These are phyloP conservation scores for Exephanes ischioxanthus DNA, from an alignment of 2,888 invertebrate species.

Conservation along the genomic window DNA sequence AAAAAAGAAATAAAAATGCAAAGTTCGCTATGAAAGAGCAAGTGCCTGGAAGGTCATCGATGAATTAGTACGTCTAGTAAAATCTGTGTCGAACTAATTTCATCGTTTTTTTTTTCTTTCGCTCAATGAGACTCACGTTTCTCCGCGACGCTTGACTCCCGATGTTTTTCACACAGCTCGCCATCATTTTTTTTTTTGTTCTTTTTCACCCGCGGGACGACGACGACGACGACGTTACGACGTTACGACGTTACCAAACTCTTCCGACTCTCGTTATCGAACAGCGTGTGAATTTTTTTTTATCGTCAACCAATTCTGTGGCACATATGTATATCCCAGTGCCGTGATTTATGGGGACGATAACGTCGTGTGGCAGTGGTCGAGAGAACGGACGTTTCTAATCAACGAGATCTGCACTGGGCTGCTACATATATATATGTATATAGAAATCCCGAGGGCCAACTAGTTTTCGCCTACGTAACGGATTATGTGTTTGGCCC, in stretches of 20 bases:
- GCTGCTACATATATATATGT: constrained; percentile 10
- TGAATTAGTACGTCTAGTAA: constrained; percentile 30
- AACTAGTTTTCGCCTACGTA: constrained; percentile 27
- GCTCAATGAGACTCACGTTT: constrained; percentile 84
- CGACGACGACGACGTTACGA: constrained; percentile 37
- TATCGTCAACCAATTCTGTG: neutral
- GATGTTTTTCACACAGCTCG: constrained; percentile 83
- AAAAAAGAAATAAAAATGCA: constrained; percentile 56
- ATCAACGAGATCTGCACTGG: constrained; percentile 41
- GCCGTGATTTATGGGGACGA: constrained; percentile 5
- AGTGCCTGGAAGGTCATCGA: constrained; percentile 78
- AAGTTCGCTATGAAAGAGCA: constrained; percentile 55
- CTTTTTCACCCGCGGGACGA: constrained; percentile 20
- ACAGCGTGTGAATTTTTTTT: constrained; percentile 4
- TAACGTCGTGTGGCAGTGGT: constrained; percentile 6
- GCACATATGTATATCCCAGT: constrained; percentile 6
- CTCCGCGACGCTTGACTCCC: constrained; percentile 83
- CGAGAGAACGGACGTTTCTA: constrained; percentile 37
- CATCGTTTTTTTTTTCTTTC: constrained; percentile 42
- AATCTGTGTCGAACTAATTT: constrained; percentile 16
- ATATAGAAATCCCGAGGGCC: neutral
- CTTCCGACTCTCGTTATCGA: constrained; percentile 4
- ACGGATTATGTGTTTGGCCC: constrained; percentile 29
- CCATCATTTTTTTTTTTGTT: constrained; percentile 82
- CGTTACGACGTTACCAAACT: constrained; percentile 15